Evolutionary conservation across 2,113 vertebrate species (phyloP), one percentile per base, ranked within the genome.

Genomic region (Blennius ocellaris): DNA sequence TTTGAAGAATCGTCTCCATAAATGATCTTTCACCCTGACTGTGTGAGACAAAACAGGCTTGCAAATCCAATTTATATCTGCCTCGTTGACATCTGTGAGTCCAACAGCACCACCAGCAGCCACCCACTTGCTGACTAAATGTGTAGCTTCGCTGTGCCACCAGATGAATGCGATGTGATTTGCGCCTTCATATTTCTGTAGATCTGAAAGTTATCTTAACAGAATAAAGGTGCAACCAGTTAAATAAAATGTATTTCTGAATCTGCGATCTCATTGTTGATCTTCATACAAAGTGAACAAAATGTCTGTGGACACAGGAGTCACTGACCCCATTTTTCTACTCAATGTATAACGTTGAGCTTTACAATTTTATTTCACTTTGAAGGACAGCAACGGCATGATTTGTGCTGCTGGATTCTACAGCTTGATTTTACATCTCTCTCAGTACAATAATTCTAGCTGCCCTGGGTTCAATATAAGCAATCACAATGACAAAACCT

Each of bases 41-140:
- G 6, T 47, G 14, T 45, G 7, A 64, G 52, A 53, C 12, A 37
- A 48, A 48, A 48, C 50, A 55, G 43, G 21, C 0, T 3, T 40
- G 51, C 40, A 52, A 76, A 70, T 59, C 63, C 52, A 77, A 53
- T 72, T 43, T 66, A 38, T 43, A 48, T 56, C 47, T 57, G 21
- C 21, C 21, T 30, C 21, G 11, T 49, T 53, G 52, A 37, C 71
- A 49, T 37, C 36, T 69, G 48, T 40, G 58, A 9, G 3, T 69
- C 37, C 21, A 30, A 30, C 55, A 37, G 16, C 54, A 65, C 11
- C 52, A 56, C 48, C 54, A 69, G 11, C 64, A 50, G 53, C 47
- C 37, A 50, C 62, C 48, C 45, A 53, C 17, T n/a, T 6, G 1
- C 54, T 49, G 54, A 65, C n/a, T 50, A 43, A 41, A 68, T 76